phyloP scores from a whole-genome alignment of 2,888 invertebrate species.

The Philonicus albiceps region DNA sequence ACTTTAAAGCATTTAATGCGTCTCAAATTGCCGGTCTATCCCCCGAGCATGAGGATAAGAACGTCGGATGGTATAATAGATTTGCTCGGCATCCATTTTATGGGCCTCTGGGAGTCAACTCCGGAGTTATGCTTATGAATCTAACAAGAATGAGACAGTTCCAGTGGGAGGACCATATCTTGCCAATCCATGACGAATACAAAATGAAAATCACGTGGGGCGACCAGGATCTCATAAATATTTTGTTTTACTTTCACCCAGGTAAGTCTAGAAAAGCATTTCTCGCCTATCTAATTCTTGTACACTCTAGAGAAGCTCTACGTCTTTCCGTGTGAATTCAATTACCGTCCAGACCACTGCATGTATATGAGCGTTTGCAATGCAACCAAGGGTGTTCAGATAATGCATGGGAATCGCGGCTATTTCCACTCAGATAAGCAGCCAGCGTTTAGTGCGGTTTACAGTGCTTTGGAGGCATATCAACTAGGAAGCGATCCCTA shows the following conservation, averaged over 20 bases:
- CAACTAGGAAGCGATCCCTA: constrained; percentile 73
- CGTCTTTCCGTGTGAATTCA: constrained; percentile 84
- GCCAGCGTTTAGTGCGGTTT: constrained; percentile 80
- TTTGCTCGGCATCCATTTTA: constrained; percentile 96
- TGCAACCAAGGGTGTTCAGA: constrained; percentile 71
- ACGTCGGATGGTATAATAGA: constrained; percentile 93
- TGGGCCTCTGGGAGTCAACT: constrained; percentile 84
- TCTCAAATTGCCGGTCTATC: constrained; percentile 88
- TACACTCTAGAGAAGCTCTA: constrained; percentile 73
- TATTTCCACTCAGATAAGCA: constrained; percentile 88
- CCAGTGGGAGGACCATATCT: constrained; percentile 84
- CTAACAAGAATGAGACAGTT: constrained; percentile 87
- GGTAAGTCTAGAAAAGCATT: constrained; percentile 62
- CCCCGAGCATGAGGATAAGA: constrained; percentile 91
- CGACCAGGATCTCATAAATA: constrained; percentile 94
- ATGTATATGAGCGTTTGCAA: constrained; percentile 92
- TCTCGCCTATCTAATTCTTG: not conserved
- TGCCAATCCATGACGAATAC: constrained; percentile 85
- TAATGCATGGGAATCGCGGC: constrained; percentile 88
- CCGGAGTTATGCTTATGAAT: constrained; percentile 98
- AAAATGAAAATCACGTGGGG: constrained; percentile 91
- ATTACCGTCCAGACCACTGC: constrained; percentile 95
- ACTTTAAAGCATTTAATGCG: constrained; percentile 81
- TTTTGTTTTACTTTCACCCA: constrained; percentile 82
- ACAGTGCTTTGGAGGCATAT: constrained; percentile 67